A percentile compares a stretch with the other conserved stretches of the same genome.
Evolutionary conservation across 1,140 invertebrate species (phyloP).

Genomic region (Cherax destructor): DNA sequence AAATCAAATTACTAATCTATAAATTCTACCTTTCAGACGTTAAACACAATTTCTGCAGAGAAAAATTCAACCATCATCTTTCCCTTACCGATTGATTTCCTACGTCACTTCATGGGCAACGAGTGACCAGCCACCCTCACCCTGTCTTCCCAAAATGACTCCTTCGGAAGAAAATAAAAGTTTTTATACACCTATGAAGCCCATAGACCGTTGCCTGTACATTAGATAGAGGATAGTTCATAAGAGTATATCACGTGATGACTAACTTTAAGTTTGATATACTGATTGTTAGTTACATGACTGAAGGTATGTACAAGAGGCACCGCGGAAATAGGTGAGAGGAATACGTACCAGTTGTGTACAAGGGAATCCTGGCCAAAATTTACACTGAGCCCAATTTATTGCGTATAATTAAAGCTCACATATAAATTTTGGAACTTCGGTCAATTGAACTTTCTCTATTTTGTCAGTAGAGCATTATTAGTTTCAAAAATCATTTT

Average conservation of each 20-base stretch:
- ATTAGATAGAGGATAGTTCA: slow-evolving; percentile 8
- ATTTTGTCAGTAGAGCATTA: too few species aligned
- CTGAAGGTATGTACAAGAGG: not conserved
- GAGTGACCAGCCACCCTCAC: slow-evolving; percentile 13
- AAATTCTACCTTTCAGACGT: slow-evolving; percentile 81
- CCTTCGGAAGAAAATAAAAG: slow-evolving; percentile 16
- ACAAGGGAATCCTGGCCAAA: not conserved
- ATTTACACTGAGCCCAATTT: not conserved
- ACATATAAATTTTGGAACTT: too few species aligned
- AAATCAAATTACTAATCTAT: not conserved
- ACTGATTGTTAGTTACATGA: not conserved
- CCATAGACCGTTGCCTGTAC: slow-evolving; percentile 64
- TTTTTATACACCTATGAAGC: slow-evolving; percentile 58
- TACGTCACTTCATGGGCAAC: slow-evolving; percentile 75
- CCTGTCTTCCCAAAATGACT: not conserved
- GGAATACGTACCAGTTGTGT: not conserved
- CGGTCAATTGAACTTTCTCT: too few species aligned
- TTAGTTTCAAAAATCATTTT: too few species aligned
- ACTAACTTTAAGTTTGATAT: not conserved
- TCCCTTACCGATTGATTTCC: slow-evolving; percentile 93
- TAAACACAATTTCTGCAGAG: slow-evolving; percentile 96
- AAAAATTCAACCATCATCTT: slow-evolving; percentile 99
- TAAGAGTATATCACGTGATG: not conserved
- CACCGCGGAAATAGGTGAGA: not conserved
- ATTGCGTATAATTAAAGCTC: not conserved